Percentiles rank a stretch among this genome's conserved stretches.
Conservation (phyloP, 2,113 vertebrate species). For the Tiliqua scincoides region DNA sequence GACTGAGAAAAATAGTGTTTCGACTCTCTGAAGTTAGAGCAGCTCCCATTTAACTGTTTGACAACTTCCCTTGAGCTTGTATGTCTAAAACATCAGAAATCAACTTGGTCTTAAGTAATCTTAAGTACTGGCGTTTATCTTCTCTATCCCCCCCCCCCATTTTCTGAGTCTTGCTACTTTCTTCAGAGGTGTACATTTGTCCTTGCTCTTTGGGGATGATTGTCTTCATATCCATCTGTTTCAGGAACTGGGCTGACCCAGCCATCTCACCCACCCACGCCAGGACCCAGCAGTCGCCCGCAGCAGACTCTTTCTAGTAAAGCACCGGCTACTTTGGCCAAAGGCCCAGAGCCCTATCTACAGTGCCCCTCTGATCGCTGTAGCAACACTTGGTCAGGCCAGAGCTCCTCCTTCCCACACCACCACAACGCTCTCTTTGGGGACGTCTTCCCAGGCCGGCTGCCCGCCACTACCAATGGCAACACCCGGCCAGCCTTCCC, state of each 20-base stretch:
- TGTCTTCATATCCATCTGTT: neutral
- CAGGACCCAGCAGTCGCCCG: neutral
- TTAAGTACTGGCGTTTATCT: neutral
- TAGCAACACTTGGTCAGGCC: slow-evolving; percentile 35
- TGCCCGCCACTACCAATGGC: slow-evolving; percentile 12
- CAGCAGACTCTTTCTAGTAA: slow-evolving; percentile 5
- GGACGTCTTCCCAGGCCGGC: slow-evolving; percentile 39
- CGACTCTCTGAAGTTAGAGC: neutral
- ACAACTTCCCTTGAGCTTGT: neutral
- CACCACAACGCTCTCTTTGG: slow-evolving; percentile 56
- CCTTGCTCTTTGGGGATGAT: neutral
- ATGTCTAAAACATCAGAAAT: neutral
- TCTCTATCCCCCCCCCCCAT: neutral
- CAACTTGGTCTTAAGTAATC: neutral
- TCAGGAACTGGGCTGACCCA: slow-evolving; percentile 7
- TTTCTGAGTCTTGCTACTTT: no score
- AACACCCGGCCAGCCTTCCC: slow-evolving; percentile 61
- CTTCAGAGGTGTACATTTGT: neutral
- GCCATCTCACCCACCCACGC: neutral
- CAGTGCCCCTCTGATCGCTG: slow-evolving; percentile 25
- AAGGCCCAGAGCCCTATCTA: neutral
- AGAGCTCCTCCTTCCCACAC: slow-evolving; percentile 65
- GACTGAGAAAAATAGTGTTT: neutral
- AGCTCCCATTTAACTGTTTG: neutral
- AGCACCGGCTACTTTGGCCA: slow-evolving; percentile 20